phyloP scores from a whole-genome alignment of 2,888 invertebrate genomes.

The Furcula furcula region DNA sequence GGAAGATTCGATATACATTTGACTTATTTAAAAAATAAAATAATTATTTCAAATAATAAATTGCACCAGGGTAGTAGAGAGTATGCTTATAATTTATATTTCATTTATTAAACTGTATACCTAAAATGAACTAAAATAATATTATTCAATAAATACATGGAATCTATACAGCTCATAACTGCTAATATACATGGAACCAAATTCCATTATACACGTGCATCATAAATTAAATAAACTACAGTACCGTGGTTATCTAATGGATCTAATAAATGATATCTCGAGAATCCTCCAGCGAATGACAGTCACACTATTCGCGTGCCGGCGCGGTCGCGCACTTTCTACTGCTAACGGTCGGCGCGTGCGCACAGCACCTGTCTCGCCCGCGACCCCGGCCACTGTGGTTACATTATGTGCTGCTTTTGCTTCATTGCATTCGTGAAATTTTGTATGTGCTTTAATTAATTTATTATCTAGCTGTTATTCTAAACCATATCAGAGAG shows the following conservation, averaged over 20 bases:
- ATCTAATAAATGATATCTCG: slow-evolving; percentile 1
- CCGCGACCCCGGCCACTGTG: slow-evolving; percentile 59
- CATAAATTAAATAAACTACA: slow-evolving; percentile 1
- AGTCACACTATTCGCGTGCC: slow-evolving; percentile 72
- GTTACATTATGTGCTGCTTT: slow-evolving; percentile 45
- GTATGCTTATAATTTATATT: too few relatives aligned
- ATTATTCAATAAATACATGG: too few relatives aligned
- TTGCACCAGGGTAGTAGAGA: too few relatives aligned
- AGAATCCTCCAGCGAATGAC: not conserved
- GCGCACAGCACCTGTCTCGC: slow-evolving; percentile 75
- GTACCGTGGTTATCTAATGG: not conserved
- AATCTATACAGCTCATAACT: too few relatives aligned
- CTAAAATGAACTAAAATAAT: too few relatives aligned
- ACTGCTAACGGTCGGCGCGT: slow-evolving; percentile 81
- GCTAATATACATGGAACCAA: too few relatives aligned
- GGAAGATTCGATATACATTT: too few relatives aligned
- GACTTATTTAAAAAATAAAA: too few relatives aligned
- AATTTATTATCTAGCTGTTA: too few relatives aligned
- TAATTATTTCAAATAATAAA: too few relatives aligned
- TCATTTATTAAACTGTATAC: too few relatives aligned
- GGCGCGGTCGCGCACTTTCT: slow-evolving; percentile 79
- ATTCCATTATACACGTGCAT: not conserved
- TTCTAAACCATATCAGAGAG: too few relatives aligned
- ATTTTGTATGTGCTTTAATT: slow-evolving; percentile 28
- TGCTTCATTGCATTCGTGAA: slow-evolving; percentile 35